Conservation (phyloP, 2,797 vertebrate species). For the Spea hammondii region DNA sequence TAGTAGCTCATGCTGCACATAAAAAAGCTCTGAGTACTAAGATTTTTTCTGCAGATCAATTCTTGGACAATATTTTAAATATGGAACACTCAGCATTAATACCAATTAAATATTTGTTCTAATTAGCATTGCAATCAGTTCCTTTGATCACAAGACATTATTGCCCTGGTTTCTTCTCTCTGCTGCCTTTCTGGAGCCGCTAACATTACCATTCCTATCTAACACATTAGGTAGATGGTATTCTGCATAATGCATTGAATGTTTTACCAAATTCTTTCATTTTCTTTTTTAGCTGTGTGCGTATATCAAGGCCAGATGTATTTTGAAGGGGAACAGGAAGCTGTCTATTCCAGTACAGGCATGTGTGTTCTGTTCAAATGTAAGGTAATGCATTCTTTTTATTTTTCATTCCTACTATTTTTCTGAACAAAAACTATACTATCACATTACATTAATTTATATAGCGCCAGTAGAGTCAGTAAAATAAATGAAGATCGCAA, state of each 20-base stretch:
- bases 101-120: no score
- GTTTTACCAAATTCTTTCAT: background rate
- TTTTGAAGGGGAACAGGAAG: slow-evolving; percentile 72
- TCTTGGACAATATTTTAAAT: no score
- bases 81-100: no score
- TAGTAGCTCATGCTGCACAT: background rate
- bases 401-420: background rate
- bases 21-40: background rate
- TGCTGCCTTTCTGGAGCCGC: background rate
- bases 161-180: background rate
- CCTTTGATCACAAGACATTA: background rate
- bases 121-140: no score
- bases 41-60: no score
- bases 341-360: slow-evolving; percentile 70
- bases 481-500: no score
- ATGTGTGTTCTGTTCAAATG: slow-evolving; percentile 75
- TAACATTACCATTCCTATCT: background rate
- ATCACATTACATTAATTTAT: no score
- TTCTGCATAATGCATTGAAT: slow-evolving; percentile 3
- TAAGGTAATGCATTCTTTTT: slow-evolving; percentile 64
- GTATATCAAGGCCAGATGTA: slow-evolving; percentile 70
- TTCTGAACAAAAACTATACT: no score
- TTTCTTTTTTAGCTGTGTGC: slow-evolving; percentile 68
- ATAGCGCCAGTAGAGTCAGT: no score
- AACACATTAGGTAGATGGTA: background rate